Evolutionary conservation across 2,888 invertebrate species (phyloP), one percentile per base, ranked within the genome.

Genomic region (Habrosyne pyritoides): DNA sequence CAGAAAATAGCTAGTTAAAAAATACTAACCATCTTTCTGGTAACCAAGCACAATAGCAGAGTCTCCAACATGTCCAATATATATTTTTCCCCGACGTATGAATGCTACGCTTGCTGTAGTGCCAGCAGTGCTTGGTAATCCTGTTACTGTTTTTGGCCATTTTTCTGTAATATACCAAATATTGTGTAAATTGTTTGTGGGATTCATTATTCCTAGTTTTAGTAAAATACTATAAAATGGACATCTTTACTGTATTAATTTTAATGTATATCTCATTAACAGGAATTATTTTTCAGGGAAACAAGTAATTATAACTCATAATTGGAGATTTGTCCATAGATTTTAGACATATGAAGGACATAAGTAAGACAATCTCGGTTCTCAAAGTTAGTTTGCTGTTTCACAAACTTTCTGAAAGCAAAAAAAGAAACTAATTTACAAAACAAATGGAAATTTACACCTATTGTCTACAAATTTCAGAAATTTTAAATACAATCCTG

Each of bases 21-120:
- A n/a, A 33, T 59, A 80, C 81, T 68, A 61, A 93, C 94, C 94
- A 67, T 95, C 94, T 69, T 95, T 95, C 81, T 96, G 96, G 83
- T 95, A 96, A 21, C 98, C 98, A 52, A 98, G 92, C 10, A 98
- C 96, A 76, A 99, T 98, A 24, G 97, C 98, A 0, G 99, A 99
- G 89, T 99, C 99, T n/a, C 99, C 99, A 1, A 99, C 99, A 93
- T 99, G 99, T 2, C 99, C 99, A 59, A 98, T 96, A 79, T 99
- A 99, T 69, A 99, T 96, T 94, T 99, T 99, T 36, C 98, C 97
- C 66, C 96, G 94, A 57, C 98, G 94, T 73, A 99, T 98, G 82
- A 99, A 98, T 4, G 98, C 98, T 56, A 99, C 95, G 78, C 98
- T 99, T 26, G 99, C 99, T 5, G 99, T 99, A 1, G 99, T 99